Base-by-base conservation (phyloP, 2,797 vertebrate genomes). In the Lagocephalus sceleratus region DNA sequence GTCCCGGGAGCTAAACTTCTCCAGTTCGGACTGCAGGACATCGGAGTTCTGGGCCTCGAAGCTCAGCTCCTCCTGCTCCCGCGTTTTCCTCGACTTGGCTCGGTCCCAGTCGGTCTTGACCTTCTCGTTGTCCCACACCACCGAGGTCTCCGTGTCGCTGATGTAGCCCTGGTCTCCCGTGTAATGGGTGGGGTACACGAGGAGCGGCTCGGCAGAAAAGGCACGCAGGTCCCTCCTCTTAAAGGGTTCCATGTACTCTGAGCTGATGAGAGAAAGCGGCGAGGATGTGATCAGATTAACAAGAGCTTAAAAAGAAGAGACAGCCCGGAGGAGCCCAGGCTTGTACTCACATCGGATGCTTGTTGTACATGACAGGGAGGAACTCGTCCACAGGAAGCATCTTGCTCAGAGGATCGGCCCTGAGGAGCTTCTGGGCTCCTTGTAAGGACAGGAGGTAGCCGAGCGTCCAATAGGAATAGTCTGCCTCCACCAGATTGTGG, bases 401-500 rank as follows among this genome's bases (percentile, higher is more conserved):
- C 71, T 90, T 94, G 20, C 21, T 66, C 23, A 97, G 86, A 0
- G 95, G 94, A 45, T 89, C 65, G 0, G 92, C 94, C 0, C 66
- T 65, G 20, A 97, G 84, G 41, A 97, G 92, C 75, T 96, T 97
- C 70, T 48, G 84, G 9, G 95, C 94, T 16, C 95, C 95, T 63
- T 89, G 91, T 45, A 93, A 73, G 0, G 95, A 94, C 73, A 97
- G 74, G 66, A 93, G 90, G 38, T 97, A 97, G 39, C 90, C 94
- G 15, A 97, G 85, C 0, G 94, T 96, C 95, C 95, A 97, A 60
- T 96, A 96, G 17, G 94, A 97, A 60, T 97, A 96, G 58, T 96
- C 95, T 0, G 94, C 92, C 73, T 92, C 91, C 38, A 97, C 95
- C 71, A 97, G 86, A 68, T 94, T 96, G 78, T 93, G 89, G 48